Evolutionary conservation across 2,888 invertebrate genomes (phyloP), one percentile per base, ranked within the genome.

Genomic region (Sisyra nigra): DNA sequence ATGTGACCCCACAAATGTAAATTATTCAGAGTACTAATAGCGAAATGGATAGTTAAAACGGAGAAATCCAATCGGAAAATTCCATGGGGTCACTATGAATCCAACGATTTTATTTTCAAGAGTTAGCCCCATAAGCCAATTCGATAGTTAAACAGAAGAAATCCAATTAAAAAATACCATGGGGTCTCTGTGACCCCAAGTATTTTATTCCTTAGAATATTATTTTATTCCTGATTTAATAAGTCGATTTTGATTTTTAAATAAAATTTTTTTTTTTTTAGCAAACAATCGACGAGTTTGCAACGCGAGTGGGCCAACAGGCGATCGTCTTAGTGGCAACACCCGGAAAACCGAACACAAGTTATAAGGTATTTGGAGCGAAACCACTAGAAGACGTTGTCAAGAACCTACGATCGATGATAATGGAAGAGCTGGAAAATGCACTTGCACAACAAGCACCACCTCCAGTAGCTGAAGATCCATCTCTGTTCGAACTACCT

Each of bases 341-440:
- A 17, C 94, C 96, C 1, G 93, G 94, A 40, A 93, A 94, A 66
- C 87, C 92, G 50, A 88, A 87, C 66, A 89, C 91, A 45, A 89
- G 91, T 59, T 96, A 91, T 67, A 89, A 93, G 65, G 93, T 93
- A 51, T 94, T 94, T 61, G 88, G 94, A 15, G 94, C 94, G 48
- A 94, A 94, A 65, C 96, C 96, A 8, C 67, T 96, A 14, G 94
- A 96, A 66, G 92, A 89, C 71, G 93, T 96, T 50, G 88, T 93
- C 48, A 80, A 91, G 55, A 91, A 86, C 65, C 72, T 92, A 48
- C 77, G 87, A 56, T 80, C 78, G 54, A 82, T 87, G 69, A 87
- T 94, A 54, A 92, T 94, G 87, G 88, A 91, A 60, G 93, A 94
- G 57, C 67, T 96, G 48, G 96, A 96, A 62, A 80, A 80, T 56